phyloP scores from a whole-genome alignment of 1,140 invertebrate species.

The Drosophila melanica region DNA sequence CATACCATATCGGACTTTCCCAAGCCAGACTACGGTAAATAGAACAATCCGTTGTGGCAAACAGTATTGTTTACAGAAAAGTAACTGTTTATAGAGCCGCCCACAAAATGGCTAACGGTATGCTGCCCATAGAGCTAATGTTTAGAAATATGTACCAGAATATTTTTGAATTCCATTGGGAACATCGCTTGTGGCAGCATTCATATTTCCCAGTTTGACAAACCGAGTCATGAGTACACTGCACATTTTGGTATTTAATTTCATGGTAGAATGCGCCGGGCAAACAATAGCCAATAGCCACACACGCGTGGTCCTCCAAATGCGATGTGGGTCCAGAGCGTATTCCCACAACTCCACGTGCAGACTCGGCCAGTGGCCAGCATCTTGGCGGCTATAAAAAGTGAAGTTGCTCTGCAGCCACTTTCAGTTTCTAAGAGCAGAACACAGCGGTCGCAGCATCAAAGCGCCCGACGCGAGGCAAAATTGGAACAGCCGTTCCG shows the following conservation, averaged over 20 bases:
- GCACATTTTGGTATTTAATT: constrained; percentile 73
- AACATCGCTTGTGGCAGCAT: constrained; percentile 24
- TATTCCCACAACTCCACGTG: constrained; percentile 74
- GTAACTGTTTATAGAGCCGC: not conserved
- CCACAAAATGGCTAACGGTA: not conserved
- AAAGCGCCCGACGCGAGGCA: constrained; percentile 62
- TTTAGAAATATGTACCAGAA: not conserved
- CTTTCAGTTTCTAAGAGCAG: constrained; percentile 80
- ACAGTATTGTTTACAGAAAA: not conserved
- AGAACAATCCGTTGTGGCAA: constrained; percentile 2
- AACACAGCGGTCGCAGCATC: constrained; percentile 64
- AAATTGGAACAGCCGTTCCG: constrained; percentile 63
- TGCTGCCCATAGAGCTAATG: not conserved
- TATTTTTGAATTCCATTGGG: no score
- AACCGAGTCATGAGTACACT: constrained; percentile 46
- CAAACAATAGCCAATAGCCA: constrained; percentile 65
- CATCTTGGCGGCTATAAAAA: constrained; percentile 75
- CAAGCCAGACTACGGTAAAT: not conserved
- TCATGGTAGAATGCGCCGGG: constrained; percentile 65
- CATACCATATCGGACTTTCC: constrained; percentile 1
- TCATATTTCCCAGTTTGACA: constrained; percentile 61
- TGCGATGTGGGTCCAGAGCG: constrained; percentile 45
- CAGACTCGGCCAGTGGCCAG: constrained; percentile 12
- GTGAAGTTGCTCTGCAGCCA: constrained; percentile 54
- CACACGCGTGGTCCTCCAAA: constrained; percentile 1